Evolutionary conservation across 2,797 vertebrate species (phyloP).

Genomic region (Dendrocincla tyrannina): DNA sequence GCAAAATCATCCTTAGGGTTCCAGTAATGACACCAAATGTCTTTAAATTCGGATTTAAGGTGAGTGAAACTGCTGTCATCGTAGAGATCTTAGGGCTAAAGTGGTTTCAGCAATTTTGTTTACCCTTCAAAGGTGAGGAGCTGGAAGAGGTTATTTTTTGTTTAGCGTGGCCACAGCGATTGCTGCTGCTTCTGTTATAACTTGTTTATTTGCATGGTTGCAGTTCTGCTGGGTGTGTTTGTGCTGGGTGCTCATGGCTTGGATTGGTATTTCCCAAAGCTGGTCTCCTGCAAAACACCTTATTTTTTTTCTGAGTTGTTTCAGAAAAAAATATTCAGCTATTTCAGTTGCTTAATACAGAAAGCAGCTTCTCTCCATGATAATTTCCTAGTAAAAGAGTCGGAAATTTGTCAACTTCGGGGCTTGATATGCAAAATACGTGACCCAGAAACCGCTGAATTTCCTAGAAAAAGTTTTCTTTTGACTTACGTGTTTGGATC

Average conservation of each 20-base stretch:
- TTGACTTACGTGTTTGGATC: background rate
- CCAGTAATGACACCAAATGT: background rate
- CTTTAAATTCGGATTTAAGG: slow-evolving; percentile 20
- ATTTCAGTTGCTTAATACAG: background rate
- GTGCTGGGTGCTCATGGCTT: background rate
- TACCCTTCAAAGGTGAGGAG: background rate
- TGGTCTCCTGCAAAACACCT: background rate
- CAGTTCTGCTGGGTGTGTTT: background rate
- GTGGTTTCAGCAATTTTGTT: slow-evolving; percentile 37
- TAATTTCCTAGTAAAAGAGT: slow-evolving; percentile 49
- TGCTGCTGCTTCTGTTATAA: background rate
- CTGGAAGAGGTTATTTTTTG: background rate
- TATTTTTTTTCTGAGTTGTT: background rate
- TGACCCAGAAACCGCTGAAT: background rate
- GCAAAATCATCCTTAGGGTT: slow-evolving; percentile 27
- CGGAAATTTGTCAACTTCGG: background rate
- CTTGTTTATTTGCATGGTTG: background rate
- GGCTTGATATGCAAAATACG: slow-evolving; percentile 10
- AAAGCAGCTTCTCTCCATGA: slow-evolving; percentile 24
- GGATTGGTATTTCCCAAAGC: background rate
- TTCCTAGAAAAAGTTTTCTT: slow-evolving; percentile 52
- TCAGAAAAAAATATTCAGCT: background rate
- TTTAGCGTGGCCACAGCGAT: background rate
- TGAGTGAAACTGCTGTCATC: background rate
- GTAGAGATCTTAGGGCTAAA: background rate